phyloP scores from a whole-genome alignment of 2,797 vertebrate species.

The Podargus strigoides region DNA sequence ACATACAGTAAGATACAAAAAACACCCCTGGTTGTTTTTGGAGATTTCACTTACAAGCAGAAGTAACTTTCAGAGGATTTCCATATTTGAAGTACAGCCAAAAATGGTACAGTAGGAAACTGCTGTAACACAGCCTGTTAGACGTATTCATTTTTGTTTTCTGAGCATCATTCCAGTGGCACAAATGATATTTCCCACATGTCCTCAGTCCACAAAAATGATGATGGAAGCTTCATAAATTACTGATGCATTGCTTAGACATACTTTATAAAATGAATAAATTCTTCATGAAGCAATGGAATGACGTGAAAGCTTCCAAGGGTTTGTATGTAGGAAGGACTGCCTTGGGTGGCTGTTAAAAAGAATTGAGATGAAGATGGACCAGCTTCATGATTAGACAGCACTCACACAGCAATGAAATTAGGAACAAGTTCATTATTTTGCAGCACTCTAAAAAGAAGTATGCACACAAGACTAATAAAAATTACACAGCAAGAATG shows the following conservation, averaged over 20 bases:
- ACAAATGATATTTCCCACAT: conserved; percentile 50
- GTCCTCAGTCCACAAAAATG: conserved; percentile 9
- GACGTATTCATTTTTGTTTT: conserved; percentile 26
- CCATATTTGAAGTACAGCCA: not conserved
- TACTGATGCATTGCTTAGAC: conserved; percentile 32
- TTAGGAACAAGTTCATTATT: conserved; percentile 29
- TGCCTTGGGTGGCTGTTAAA: conserved; percentile 5
- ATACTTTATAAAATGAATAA: conserved; percentile 54
- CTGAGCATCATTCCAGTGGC: conserved; percentile 35
- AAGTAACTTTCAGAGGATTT: not conserved
- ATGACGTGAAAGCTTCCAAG: not conserved
- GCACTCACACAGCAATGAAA: not conserved
- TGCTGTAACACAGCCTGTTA: not conserved
- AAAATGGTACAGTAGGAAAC: not conserved
- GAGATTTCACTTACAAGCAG: not conserved
- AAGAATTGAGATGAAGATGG: conserved; percentile 13
- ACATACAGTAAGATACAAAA: not conserved
- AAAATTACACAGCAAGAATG: not conserved
- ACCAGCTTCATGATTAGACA: not conserved
- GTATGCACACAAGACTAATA: conserved; percentile 2
- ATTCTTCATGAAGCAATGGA: conserved; percentile 39
- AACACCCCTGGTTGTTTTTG: not conserved
- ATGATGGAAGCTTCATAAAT: conserved; percentile 46
- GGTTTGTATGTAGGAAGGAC: not conserved
- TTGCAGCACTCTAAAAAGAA: conserved; percentile 1